Percentiles rank a stretch among this genome's conserved stretches.
Conservation (phyloP, 2,888 invertebrate genomes). For the Andrena haemorrhoa region DNA sequence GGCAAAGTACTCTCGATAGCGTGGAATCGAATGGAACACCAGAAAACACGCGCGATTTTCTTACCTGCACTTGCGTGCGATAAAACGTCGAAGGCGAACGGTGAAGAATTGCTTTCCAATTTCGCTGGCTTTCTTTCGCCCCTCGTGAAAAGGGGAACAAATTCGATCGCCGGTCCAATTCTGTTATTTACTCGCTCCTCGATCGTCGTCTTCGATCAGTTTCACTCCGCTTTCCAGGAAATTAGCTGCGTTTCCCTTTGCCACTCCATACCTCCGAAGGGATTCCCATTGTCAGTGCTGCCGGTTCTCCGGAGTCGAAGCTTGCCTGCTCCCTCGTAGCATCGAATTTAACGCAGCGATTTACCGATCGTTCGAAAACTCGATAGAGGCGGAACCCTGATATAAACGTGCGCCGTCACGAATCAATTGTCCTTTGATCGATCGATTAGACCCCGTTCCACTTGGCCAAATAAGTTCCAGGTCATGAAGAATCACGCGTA, state of each 20-base stretch:
- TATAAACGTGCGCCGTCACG: constrained; percentile 4
- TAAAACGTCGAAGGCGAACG: constrained; percentile 20
- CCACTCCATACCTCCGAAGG: constrained; percentile 25
- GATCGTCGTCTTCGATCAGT: constrained; percentile 59
- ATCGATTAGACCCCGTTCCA: background rate
- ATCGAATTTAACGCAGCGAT: constrained; percentile 39
- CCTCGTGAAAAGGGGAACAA: constrained; percentile 35
- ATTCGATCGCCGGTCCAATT: constrained; percentile 55
- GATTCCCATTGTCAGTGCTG: constrained; percentile 38
- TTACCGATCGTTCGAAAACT: background rate
- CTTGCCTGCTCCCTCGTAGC: constrained; percentile 21
- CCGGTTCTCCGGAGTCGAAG: background rate
- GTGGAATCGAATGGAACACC: constrained; percentile 11
- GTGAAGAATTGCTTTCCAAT: constrained; percentile 48
- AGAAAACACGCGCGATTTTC: constrained; percentile 15
- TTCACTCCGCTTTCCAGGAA: constrained; percentile 53
- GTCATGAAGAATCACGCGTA: background rate
- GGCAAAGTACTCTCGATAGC: background rate
- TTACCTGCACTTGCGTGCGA: background rate
- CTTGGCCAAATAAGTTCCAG: background rate
- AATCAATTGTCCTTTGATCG: constrained; percentile 23
- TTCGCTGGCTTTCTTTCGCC: constrained; percentile 22
- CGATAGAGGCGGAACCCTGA: background rate
- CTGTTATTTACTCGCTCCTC: constrained; percentile 52
- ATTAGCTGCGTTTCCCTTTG: constrained; percentile 52